Conservation (phyloP, 2,113 vertebrate species). For the Nothoprocta pentlandii region DNA sequence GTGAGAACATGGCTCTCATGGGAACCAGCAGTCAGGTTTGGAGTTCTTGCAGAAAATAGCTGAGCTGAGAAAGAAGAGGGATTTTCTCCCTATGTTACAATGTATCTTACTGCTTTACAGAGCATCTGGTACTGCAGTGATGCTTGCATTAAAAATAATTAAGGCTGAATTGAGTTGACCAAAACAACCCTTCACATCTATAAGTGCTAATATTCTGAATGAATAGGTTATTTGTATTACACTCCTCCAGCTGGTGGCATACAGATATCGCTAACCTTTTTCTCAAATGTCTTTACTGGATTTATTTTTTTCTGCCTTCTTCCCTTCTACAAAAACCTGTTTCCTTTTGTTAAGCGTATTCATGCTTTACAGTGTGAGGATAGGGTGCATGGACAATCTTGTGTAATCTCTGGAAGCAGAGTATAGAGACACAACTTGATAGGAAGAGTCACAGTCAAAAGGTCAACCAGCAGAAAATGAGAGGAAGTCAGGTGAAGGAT, state of each 20-base stretch:
- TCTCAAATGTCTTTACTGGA: not conserved
- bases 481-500: not conserved
- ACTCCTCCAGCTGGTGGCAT: not conserved
- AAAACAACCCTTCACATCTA: not conserved
- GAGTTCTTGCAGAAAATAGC: slow-evolving; percentile 12
- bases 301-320: not conserved
- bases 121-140: not conserved
- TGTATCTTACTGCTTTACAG: not conserved
- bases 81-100: not conserved
- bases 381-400: not conserved
- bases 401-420: fast-evolving
- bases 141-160: not conserved
- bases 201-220: not conserved
- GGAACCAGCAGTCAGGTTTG: not conserved
- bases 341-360: not conserved
- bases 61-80: not conserved
- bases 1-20: not conserved
- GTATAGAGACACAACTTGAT: not conserved
- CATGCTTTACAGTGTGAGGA: not conserved
- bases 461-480: not conserved
- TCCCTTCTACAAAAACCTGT: not conserved
- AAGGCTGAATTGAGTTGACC: not conserved
- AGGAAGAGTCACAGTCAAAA: not conserved
- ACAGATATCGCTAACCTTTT: not conserved
- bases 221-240: not conserved